These are phyloP conservation scores for Acanthosoma haemorrhoidale DNA, from an alignment of 2,888 invertebrate species.

Conservation along the genomic window DNA sequence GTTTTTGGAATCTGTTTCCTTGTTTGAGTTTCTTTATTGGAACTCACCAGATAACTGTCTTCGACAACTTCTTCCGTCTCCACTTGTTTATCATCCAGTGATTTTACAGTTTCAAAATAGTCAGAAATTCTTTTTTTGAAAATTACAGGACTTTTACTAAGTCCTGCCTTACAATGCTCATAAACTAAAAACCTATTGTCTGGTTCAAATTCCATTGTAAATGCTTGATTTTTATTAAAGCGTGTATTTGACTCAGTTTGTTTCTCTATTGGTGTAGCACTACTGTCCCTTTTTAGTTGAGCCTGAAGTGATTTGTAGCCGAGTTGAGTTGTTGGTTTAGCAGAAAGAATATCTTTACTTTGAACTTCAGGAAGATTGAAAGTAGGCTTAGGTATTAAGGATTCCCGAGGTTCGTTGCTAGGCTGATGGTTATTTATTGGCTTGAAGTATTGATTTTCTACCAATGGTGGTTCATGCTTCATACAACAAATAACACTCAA, in stretches of 20 bases:
- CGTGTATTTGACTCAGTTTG: neutral
- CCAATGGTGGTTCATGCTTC: neutral
- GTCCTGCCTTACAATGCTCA: neutral
- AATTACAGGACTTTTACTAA: neutral
- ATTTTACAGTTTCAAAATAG: neutral
- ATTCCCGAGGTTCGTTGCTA: no score
- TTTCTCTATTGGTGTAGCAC: neutral
- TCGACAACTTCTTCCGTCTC: neutral
- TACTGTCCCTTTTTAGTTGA: neutral
- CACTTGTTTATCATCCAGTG: neutral
- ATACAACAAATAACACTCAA: slow-evolving; percentile 1
- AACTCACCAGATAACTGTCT: neutral
- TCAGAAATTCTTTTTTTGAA: neutral
- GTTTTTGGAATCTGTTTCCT: neutral
- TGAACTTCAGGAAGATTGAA: neutral
- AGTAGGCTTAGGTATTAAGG: neutral
- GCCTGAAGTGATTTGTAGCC: neutral
- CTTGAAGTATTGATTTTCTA: neutral
- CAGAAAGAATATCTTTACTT: neutral
- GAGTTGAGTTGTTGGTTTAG: neutral
- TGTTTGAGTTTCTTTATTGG: neutral
- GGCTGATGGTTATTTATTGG: neutral
- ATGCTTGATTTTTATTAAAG: neutral
- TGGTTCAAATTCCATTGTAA: neutral
- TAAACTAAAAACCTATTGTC: neutral